phyloP scores from a whole-genome alignment of 1,140 invertebrate genomes.

The Marisa cornuarietis region DNA sequence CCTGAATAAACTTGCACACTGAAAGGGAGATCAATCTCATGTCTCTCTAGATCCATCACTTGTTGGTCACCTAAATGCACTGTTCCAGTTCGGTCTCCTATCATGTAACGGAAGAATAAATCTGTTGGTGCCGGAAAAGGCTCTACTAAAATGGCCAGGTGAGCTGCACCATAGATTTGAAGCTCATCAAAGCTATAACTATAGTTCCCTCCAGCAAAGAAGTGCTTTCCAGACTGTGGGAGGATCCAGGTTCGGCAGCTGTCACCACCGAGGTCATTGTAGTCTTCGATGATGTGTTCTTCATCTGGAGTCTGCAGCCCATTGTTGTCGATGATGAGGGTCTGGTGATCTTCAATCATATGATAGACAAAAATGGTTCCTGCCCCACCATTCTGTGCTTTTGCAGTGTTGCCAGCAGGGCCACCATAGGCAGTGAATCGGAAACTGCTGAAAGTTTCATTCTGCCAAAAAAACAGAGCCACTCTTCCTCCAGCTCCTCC shows the following conservation, averaged over 20 bases:
- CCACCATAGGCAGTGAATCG: constrained; percentile 48
- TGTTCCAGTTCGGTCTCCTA: constrained; percentile 53
- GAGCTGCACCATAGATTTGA: constrained; percentile 53
- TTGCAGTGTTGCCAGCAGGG: constrained; percentile 27
- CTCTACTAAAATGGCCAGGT: constrained; percentile 49
- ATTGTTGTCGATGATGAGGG: constrained; percentile 52
- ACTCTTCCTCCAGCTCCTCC: constrained; percentile 54
- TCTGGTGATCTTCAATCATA: constrained; percentile 49
- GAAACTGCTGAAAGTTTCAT: constrained; percentile 52
- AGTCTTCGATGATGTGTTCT: constrained; percentile 44
- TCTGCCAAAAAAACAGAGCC: constrained; percentile 49
- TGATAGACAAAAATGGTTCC: constrained; percentile 56
- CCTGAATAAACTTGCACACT: constrained; percentile 49
- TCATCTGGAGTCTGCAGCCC: constrained; percentile 39
- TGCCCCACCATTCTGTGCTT: constrained; percentile 49
- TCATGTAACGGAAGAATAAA: constrained; percentile 53
- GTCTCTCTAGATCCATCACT: constrained; percentile 46
- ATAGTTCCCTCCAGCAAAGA: constrained; percentile 44
- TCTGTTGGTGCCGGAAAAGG: constrained; percentile 39
- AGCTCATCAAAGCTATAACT: constrained; percentile 52
- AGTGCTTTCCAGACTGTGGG: constrained; percentile 49
- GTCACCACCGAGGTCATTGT: constrained; percentile 43
- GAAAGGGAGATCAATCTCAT: constrained; percentile 55
- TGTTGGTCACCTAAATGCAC: constrained; percentile 48
- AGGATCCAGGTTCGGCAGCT: constrained; percentile 53